phyloP scores from a whole-genome alignment of 2,797 vertebrate genomes.

The Intellagama lesueurii region DNA sequence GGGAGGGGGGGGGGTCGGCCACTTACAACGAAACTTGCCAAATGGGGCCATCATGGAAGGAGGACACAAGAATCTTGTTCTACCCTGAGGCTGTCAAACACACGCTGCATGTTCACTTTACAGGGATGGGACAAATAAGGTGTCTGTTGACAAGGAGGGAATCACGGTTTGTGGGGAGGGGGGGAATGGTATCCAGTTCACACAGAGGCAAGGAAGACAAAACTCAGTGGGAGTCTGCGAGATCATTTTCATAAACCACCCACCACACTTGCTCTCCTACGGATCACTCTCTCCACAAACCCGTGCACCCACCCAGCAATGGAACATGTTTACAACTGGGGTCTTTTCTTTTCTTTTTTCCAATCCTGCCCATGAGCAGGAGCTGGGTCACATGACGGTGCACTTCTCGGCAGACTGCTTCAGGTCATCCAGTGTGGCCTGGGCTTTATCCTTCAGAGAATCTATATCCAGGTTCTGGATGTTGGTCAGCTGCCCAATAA shows the following conservation, averaged over 20 bases:
- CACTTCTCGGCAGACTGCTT: constrained; percentile 97
- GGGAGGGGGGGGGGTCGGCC: not conserved
- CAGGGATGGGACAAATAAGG: constrained; percentile 16
- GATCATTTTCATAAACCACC: not conserved
- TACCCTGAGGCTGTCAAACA: constrained; percentile 34
- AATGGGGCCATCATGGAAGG: not conserved
- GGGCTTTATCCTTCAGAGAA: constrained; percentile 95
- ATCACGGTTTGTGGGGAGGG: not conserved
- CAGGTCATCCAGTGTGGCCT: constrained; percentile 93
- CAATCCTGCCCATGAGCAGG: not conserved
- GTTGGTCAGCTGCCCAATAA: constrained; percentile 92
- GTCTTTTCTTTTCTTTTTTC: not conserved
- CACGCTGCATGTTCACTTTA: constrained; percentile 11
- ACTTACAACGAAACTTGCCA: not conserved
- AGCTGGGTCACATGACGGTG: constrained; percentile 87
- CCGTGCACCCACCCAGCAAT: constrained; percentile 24
- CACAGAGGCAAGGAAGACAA: constrained; percentile 42
- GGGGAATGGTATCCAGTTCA: constrained; percentile 32
- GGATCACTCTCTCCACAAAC: not conserved
- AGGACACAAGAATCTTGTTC: constrained; percentile 29
- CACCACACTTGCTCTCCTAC: not conserved
- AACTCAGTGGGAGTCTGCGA: not conserved
- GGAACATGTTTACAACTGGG: not conserved
- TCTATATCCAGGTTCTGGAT: constrained; percentile 94
- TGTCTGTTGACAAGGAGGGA: constrained; percentile 17